phyloP scores from a whole-genome alignment of 2,888 invertebrate genomes.

The Omphaloscelis lunosa region DNA sequence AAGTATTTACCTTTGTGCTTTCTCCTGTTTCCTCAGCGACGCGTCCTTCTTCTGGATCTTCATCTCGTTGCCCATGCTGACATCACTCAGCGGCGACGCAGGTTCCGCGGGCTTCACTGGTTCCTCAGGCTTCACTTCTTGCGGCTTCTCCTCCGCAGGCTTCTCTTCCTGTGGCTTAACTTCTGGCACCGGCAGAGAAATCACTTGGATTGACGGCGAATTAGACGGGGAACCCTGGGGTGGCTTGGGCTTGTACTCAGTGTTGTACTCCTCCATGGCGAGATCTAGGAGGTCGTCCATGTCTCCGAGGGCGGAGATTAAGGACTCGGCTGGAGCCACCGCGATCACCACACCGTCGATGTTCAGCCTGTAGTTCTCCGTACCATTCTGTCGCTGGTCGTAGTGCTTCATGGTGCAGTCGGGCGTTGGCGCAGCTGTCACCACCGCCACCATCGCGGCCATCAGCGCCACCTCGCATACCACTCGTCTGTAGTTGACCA shows the following conservation, averaged over 20 bases:
- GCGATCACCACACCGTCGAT: constrained; percentile 93
- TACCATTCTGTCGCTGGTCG: constrained; percentile 95
- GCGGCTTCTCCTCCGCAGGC: constrained; percentile 62
- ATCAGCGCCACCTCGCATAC: constrained; percentile 82
- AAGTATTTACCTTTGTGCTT: constrained; percentile 81
- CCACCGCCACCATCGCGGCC: constrained; percentile 67
- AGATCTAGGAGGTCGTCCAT: constrained; percentile 85
- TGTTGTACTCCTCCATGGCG: constrained; percentile 74
- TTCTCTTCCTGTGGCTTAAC: constrained; percentile 56
- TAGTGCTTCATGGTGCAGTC: constrained; percentile 78
- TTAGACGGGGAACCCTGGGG: constrained; percentile 54
- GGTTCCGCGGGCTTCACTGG: constrained; percentile 66
- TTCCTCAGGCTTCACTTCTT: constrained; percentile 58
- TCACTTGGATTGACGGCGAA: constrained; percentile 37
- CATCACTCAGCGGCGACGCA: constrained; percentile 76
- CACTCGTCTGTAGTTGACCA: constrained; percentile 89
- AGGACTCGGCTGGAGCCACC: constrained; percentile 91
- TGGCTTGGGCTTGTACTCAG: constrained; percentile 70
- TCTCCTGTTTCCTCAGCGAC: constrained; percentile 80
- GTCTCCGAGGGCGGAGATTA: constrained; percentile 90
- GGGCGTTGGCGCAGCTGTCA: constrained; percentile 75
- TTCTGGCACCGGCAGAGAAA: constrained; percentile 48
- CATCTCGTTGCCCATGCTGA: constrained; percentile 72
- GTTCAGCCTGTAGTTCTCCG: constrained; percentile 93
- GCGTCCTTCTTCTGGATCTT: constrained; percentile 81